phyloP scores from a whole-genome alignment of 2,113 vertebrate genomes.

The Ellobius talpinus region DNA sequence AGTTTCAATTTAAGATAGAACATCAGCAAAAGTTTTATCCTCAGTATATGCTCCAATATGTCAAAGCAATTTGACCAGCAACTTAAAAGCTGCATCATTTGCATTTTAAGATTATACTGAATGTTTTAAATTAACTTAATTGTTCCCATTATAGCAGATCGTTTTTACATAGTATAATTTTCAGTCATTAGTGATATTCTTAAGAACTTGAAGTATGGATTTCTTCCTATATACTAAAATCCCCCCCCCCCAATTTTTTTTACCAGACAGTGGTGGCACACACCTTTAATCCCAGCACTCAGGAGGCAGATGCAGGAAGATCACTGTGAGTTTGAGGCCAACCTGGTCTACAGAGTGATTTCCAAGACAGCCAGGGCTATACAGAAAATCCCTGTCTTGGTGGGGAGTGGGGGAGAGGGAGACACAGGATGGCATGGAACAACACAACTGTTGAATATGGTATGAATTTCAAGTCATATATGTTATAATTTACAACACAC shows the following conservation, averaged over 20 bases:
- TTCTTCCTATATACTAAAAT: background rate
- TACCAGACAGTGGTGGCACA: background rate
- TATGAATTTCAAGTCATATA: background rate
- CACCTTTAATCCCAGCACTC: background rate
- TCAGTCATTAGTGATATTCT: background rate
- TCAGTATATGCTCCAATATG: background rate
- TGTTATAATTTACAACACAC: background rate
- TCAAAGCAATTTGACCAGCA: slow-evolving; percentile 9
- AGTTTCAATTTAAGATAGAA: background rate
- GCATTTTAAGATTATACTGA: slow-evolving; percentile 20
- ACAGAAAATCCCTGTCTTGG: no score
- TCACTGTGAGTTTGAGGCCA: no score
- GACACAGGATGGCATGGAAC: no score
- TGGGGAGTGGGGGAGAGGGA: no score
- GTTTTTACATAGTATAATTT: slow-evolving; percentile 1
- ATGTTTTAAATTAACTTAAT: background rate
- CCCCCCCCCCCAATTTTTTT: background rate
- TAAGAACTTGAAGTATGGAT: background rate
- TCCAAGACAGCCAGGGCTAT: no score
- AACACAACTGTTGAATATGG: background rate
- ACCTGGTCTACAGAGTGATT: no score
- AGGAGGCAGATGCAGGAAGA: no score
- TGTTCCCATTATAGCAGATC: background rate
- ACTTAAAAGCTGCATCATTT: slow-evolving; percentile 26
- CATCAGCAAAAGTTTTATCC: slow-evolving; percentile 11